Conservation (phyloP, 1,140 invertebrate genomes). For the Leptopilina boulardi region DNA sequence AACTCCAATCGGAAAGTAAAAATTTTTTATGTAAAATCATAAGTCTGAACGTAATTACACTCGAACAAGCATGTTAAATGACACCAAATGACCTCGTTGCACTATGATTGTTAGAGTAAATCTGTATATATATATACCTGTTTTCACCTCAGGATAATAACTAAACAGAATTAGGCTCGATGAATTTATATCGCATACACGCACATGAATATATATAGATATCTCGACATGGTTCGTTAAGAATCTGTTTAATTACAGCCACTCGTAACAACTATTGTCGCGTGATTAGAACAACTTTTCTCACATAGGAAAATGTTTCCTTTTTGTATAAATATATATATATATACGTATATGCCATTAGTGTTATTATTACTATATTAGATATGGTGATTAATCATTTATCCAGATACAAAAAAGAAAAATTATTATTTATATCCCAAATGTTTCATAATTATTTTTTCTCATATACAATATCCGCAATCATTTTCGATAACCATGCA, state of each 20-base stretch:
- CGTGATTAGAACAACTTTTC: not conserved
- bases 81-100: constrained; percentile 5
- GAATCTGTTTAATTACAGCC: not conserved
- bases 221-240: not conserved
- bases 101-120: not conserved
- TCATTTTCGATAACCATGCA: too few species aligned
- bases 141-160: not conserved
- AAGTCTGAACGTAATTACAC: not conserved
- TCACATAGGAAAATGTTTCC: not conserved
- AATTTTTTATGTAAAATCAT: too few species aligned
- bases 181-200: not conserved
- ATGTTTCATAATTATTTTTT: not conserved
- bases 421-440: not conserved
- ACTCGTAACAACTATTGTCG: not conserved
- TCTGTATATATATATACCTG: not conserved
- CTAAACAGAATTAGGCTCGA: not conserved
- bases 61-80: constrained; percentile 14
- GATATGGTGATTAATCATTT: not conserved
- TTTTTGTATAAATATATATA: too few species aligned
- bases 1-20: too few species aligned
- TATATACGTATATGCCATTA: too few species aligned
- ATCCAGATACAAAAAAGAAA: too few species aligned
- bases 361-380: too few species aligned
- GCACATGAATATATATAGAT: not conserved
- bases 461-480: too few species aligned